These are phyloP conservation scores for Campylomormyrus numenius DNA, from an alignment of 2,113 vertebrate genomes.

Conservation along the genomic window DNA sequence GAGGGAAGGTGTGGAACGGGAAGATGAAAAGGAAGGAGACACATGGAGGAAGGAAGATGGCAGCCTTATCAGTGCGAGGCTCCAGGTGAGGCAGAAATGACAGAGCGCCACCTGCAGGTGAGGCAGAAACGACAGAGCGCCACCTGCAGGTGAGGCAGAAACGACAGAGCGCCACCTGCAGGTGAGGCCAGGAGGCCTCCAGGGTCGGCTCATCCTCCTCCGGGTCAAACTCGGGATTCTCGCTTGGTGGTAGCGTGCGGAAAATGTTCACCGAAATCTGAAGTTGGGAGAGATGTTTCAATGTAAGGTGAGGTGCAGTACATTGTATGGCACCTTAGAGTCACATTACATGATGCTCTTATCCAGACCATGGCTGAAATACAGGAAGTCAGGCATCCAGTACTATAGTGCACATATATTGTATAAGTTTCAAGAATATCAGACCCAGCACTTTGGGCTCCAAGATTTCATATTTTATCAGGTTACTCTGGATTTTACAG, in stretches of 20 bases:
- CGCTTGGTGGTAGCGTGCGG: conserved; percentile 81
- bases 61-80: background rate
- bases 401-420: background rate
- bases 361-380: background rate
- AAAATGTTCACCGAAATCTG: conserved; percentile 91
- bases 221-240: conserved; percentile 87
- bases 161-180: conserved; percentile 63
- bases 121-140: conserved; percentile 47
- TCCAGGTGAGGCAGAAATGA: background rate
- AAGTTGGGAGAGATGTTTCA: background rate
- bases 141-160: conserved; percentile 58
- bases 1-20: background rate
- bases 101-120: conserved; percentile 72
- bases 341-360: background rate
- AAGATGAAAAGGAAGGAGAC: background rate
- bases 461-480: background rate
- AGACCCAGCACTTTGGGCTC: background rate
- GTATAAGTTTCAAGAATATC: background rate
- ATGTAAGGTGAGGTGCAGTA: background rate
- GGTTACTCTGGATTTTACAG: background rate
- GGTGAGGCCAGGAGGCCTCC: conserved; percentile 87
- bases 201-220: conserved; percentile 87
- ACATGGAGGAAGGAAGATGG: background rate
- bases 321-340: background rate
- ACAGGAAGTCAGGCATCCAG: background rate